Conservation (phyloP, 2,797 vertebrate genomes). For the Acropternis orthonyx region DNA sequence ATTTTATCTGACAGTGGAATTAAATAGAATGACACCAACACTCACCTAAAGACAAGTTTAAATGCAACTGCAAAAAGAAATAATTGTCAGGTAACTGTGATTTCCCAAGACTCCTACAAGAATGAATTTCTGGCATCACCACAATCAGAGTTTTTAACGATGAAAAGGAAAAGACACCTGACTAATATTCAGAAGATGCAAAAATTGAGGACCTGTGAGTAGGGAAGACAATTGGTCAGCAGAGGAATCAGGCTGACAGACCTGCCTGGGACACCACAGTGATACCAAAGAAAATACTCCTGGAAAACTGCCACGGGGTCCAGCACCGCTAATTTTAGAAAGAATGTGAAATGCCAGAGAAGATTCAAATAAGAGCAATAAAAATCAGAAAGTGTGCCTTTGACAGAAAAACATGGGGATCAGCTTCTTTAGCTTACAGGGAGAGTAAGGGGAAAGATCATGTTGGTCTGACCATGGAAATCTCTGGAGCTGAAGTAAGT, state of each 20-base stretch:
- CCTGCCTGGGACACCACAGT: not conserved
- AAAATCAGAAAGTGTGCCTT: not conserved
- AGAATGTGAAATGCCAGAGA: not conserved
- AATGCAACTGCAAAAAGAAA: not conserved
- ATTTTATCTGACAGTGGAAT: not conserved
- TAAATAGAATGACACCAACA: not conserved
- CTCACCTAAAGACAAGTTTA: not conserved
- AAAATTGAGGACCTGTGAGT: accelerated
- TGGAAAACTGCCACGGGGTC: not conserved
- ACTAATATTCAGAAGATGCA: not conserved
- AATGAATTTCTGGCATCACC: not conserved
- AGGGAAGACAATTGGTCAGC: not conserved
- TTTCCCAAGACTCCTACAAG: not conserved
- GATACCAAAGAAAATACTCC: not conserved
- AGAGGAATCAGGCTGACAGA: not conserved
- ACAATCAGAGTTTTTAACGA: not conserved
- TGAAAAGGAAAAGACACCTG: not conserved
- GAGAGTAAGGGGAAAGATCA: not conserved
- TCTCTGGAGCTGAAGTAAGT: not conserved
- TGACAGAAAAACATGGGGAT: not conserved
- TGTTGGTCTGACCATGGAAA: not conserved
- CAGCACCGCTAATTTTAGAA: accelerated
- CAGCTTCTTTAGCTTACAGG: not conserved
- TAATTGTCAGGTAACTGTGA: not conserved
- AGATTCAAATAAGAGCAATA: not conserved